Evolutionary conservation across 1,140 invertebrate species (phyloP).

Genomic region (Hycleus phaleratus): DNA sequence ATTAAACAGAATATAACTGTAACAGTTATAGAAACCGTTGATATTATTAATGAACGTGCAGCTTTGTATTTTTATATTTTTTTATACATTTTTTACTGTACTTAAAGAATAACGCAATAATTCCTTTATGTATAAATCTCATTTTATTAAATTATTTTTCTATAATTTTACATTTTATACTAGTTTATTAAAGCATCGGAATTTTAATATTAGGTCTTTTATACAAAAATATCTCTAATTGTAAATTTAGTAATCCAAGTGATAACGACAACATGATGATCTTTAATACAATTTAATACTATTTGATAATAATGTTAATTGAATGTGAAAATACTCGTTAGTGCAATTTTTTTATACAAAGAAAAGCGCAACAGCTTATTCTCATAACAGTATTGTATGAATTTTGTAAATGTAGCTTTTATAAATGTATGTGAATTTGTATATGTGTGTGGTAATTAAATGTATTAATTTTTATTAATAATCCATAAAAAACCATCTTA

Average conservation of each 20-base stretch:
- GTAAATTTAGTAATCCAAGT: neutral
- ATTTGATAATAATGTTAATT: neutral
- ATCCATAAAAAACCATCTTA: no score
- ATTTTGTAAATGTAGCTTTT: constrained; percentile 23
- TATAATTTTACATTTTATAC: neutral
- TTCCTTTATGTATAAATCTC: neutral
- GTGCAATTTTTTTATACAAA: constrained; percentile 5
- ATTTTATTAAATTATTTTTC: neutral
- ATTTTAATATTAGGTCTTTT: no score
- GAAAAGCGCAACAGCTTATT: constrained; percentile 1
- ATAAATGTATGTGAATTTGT: constrained; percentile 20
- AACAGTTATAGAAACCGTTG: neutral
- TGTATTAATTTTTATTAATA: constrained; percentile 16
- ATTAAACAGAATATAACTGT: neutral
- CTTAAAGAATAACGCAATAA: neutral
- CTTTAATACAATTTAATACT: neutral
- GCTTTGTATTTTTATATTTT: neutral
- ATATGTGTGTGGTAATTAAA: constrained; percentile 21
- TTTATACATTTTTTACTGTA: neutral
- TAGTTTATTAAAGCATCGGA: neutral
- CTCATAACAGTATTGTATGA: constrained; percentile 16
- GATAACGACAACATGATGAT: neutral
- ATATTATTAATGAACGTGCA: neutral
- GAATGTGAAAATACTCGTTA: neutral
- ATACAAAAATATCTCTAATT: neutral